Conservation (phyloP, 2,888 invertebrate genomes). For the Rhagophthalmus giganteus region DNA sequence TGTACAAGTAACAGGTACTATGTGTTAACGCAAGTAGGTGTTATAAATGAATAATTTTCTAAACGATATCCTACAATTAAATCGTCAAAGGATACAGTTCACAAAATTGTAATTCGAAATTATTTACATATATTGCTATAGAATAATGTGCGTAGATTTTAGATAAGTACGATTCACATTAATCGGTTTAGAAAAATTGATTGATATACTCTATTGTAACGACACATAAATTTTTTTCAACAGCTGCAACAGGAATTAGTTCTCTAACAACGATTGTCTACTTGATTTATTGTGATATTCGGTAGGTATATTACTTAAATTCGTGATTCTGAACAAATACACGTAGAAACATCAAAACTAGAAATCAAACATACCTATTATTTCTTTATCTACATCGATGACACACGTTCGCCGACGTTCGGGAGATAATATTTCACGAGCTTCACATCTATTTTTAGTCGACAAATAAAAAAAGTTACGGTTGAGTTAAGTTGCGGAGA, state of each 20-base stretch:
- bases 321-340: neutral
- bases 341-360: neutral
- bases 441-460: neutral
- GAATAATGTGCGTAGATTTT: slow-evolving; percentile 26
- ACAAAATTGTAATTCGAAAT: slow-evolving; percentile 4
- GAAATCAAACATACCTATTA: neutral
- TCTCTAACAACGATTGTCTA: slow-evolving; percentile 42
- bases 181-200: slow-evolving; percentile 29
- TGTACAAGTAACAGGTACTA: slow-evolving; percentile 8
- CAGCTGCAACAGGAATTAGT: slow-evolving; percentile 24
- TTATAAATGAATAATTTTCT: neutral
- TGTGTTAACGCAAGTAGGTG: slow-evolving; percentile 2
- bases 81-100: neutral
- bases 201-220: slow-evolving; percentile 28
- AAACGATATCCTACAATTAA: neutral
- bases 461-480: slow-evolving; percentile 1
- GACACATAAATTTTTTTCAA: slow-evolving; percentile 26
- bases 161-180: slow-evolving; percentile 27
- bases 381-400: too few relatives aligned
- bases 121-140: slow-evolving; percentile 22
- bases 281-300: slow-evolving; percentile 33
- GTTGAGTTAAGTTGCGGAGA: too few relatives aligned
- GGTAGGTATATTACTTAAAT: slow-evolving; percentile 1
- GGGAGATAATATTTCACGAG: too few relatives aligned
- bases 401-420: neutral